phyloP scores from a whole-genome alignment of 2,797 vertebrate species.

The Taeniopygia guttata region DNA sequence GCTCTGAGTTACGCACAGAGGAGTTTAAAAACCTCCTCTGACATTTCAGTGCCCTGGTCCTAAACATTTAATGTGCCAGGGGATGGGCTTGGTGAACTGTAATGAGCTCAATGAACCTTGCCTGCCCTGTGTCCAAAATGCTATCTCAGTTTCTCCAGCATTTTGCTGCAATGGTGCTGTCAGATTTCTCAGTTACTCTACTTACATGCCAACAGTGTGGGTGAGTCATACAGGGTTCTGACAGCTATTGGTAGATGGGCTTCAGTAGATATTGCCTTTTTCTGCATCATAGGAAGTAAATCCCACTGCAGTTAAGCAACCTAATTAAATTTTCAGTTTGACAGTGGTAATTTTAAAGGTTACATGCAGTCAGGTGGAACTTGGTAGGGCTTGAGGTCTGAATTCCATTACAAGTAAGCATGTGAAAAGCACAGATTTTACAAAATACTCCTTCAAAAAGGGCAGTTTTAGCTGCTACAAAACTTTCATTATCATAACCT shows the following conservation, averaged over 20 bases:
- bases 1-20: background rate
- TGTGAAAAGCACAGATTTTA: background rate
- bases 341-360: background rate
- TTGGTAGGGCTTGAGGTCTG: background rate
- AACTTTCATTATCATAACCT: background rate
- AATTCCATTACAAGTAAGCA: background rate
- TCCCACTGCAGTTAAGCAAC: background rate
- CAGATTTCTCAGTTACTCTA: background rate
- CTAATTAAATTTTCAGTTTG: background rate
- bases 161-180: background rate
- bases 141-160: background rate
- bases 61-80: background rate
- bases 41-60: background rate
- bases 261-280: background rate
- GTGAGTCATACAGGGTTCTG: background rate
- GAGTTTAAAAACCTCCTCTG: background rate
- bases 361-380: background rate
- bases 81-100: background rate
- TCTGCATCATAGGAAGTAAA: background rate
- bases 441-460: background rate
- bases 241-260: accelerated
- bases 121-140: background rate
- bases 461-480: background rate
- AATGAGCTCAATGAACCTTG: background rate
- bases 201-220: background rate